phyloP scores from a whole-genome alignment of 2,888 invertebrate species.

The Willowsia nigromaculata region DNA sequence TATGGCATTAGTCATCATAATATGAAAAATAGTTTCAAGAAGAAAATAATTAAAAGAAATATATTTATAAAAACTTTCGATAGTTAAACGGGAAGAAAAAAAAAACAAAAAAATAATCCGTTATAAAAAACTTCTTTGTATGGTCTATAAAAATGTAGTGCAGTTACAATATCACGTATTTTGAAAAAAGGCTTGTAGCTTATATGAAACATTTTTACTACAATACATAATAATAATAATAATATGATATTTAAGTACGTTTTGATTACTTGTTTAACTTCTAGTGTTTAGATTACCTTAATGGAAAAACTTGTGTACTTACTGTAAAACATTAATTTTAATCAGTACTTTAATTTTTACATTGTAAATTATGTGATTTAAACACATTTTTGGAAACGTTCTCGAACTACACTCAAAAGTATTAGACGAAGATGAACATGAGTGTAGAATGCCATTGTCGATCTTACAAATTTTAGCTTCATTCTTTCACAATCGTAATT shows the following conservation, averaged over 20 bases:
- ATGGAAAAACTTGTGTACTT: background rate
- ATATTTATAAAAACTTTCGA: constrained; percentile 8
- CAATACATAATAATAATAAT: background rate
- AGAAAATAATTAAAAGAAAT: constrained; percentile 12
- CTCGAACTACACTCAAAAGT: background rate
- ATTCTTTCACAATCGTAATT: background rate
- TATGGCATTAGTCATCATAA: background rate
- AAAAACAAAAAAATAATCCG: constrained; percentile 18
- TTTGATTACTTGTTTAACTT: background rate
- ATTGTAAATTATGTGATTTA: background rate
- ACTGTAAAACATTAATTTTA: constrained; percentile 1
- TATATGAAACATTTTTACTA: background rate
- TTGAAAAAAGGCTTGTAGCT: background rate
- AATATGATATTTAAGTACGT: background rate
- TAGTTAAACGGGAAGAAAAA: constrained; percentile 1
- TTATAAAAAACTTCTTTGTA: constrained; percentile 14
- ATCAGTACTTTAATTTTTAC: constrained; percentile 40
- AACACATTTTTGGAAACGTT: background rate
- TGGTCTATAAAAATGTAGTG: background rate
- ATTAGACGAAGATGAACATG: background rate
- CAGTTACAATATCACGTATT: constrained; percentile 24
- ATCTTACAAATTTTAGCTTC: background rate
- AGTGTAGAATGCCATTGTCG: background rate
- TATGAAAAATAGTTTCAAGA: constrained; percentile 21
- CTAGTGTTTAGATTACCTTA: background rate